phyloP scores from a whole-genome alignment of 2,888 invertebrate species.

The Caenorhabditis uteleia region DNA sequence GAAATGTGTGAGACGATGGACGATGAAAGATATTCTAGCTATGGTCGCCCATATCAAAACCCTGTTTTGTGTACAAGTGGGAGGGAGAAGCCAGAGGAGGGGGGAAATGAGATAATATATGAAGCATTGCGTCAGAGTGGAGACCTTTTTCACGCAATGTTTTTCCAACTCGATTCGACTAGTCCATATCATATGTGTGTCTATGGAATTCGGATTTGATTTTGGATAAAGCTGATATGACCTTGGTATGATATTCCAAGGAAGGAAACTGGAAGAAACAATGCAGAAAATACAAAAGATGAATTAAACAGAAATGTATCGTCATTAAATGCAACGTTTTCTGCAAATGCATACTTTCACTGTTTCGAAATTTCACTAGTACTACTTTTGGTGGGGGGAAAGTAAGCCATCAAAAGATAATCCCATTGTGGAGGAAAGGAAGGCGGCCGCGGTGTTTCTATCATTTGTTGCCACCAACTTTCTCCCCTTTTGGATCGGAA shows the following conservation, averaged over 20 bases:
- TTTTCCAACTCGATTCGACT: slow-evolving; percentile 30
- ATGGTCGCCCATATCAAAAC: slow-evolving; percentile 21
- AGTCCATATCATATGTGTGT: slow-evolving; percentile 4
- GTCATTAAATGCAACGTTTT: slow-evolving; percentile 41
- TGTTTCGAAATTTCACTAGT: slow-evolving; percentile 15
- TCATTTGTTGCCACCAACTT: too few species aligned
- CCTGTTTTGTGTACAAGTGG: slow-evolving; percentile 36
- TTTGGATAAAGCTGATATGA: not conserved
- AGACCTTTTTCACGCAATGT: slow-evolving; percentile 34
- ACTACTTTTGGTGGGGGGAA: too few species aligned
- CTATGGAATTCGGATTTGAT: not conserved
- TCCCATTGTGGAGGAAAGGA: too few species aligned
- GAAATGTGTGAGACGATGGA: slow-evolving; percentile 7
- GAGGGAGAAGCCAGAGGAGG: slow-evolving; percentile 16
- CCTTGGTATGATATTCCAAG: not conserved
- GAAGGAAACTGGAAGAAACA: not conserved
- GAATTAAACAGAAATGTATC: slow-evolving; percentile 28
- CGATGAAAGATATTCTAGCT: not conserved
- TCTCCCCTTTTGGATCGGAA: too few species aligned
- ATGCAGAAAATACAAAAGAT: slow-evolving; percentile 8
- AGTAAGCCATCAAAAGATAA: too few species aligned
- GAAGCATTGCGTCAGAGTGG: slow-evolving; percentile 34
- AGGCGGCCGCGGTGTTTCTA: too few species aligned
- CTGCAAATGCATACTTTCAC: slow-evolving; percentile 43
- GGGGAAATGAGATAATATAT: slow-evolving; percentile 33